Percentiles rank a stretch among this genome's conserved stretches.
phyloP scores from a whole-genome alignment of 2,888 invertebrate genomes.

The Arctia plantaginis region DNA sequence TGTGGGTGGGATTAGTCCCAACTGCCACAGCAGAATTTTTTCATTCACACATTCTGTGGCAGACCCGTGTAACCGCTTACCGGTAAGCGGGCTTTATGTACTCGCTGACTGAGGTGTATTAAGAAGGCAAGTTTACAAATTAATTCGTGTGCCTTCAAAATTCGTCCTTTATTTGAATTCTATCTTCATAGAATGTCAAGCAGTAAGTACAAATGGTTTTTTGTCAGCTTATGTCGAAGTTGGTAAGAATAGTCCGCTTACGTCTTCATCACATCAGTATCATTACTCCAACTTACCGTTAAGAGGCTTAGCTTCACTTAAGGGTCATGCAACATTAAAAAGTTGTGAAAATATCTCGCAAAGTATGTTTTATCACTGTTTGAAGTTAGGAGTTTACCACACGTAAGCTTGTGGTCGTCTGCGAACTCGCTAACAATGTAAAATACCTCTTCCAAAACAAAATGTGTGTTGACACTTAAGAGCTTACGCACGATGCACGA shows the following conservation, averaged over 20 bases:
- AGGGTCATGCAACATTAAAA: conserved; percentile 78
- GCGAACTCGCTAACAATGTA: conserved; percentile 72
- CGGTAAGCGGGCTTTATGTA: no score
- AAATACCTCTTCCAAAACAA: conserved; percentile 60
- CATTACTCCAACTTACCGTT: conserved; percentile 63
- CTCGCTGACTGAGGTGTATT: no score
- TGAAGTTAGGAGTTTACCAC: conserved; percentile 71
- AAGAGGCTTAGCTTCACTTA: conserved; percentile 76
- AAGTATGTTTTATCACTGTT: conserved; percentile 82
- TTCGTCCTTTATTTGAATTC: no score
- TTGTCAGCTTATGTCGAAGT: not conserved
- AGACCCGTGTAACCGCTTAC: not conserved
- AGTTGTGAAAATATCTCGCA: conserved; percentile 71
- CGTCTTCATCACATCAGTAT: conserved; percentile 57
- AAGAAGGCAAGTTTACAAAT: no score
- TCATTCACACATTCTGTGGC: no score
- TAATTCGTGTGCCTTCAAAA: no score
- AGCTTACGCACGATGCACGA: conserved; percentile 28
- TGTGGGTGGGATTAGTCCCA: no score
- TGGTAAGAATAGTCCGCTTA: conserved; percentile 34
- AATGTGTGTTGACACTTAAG: conserved; percentile 51
- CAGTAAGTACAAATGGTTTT: not conserved
- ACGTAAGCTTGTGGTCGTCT: conserved; percentile 73
- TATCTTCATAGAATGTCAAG: not conserved
- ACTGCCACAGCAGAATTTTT: no score